Percentiles rank a stretch among this genome's conserved stretches.
phyloP scores from a whole-genome alignment of 2,113 vertebrate genomes.

The Coptodon rendalli region DNA sequence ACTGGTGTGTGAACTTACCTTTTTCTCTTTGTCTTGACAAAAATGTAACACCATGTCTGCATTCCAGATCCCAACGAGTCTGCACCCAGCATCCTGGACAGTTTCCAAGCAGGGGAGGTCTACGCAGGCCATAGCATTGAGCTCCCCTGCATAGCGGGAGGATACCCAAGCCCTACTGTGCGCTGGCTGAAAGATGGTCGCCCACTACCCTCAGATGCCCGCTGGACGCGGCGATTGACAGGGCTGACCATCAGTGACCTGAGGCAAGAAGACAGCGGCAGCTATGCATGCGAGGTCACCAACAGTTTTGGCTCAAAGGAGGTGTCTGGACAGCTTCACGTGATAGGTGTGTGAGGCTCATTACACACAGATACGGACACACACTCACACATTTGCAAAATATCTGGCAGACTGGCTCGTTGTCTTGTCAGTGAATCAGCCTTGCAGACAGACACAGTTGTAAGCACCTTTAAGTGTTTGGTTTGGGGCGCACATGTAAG shows the following conservation, averaged over 20 bases:
- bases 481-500: slow-evolving; percentile 36
- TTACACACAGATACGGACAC: neutral
- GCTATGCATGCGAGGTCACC: slow-evolving; percentile 96
- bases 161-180: slow-evolving; percentile 90
- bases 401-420: slow-evolving; percentile 37
- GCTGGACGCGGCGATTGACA: slow-evolving; percentile 88
- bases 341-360: slow-evolving; percentile 78
- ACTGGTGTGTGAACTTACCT: neutral
- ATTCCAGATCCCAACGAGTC: slow-evolving; percentile 85
- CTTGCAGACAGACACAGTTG: slow-evolving; percentile 15
- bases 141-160: slow-evolving; percentile 90
- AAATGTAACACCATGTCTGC: neutral
- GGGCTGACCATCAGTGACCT: slow-evolving; percentile 92
- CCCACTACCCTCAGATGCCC: slow-evolving; percentile 86
- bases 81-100: slow-evolving; percentile 89
- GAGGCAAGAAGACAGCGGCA: slow-evolving; percentile 89
- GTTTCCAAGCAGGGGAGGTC: slow-evolving; percentile 90
- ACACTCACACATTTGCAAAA: neutral
- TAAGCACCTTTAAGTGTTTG: slow-evolving; percentile 21
- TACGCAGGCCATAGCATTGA: slow-evolving; percentile 82
- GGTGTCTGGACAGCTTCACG: slow-evolving; percentile 86
- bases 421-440: slow-evolving; percentile 20
- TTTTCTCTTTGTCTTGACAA: neutral
- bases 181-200: slow-evolving; percentile 96
- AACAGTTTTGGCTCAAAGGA: slow-evolving; percentile 97